Conservation (phyloP, 2,888 invertebrate species). For the Tetragnatha montana region DNA sequence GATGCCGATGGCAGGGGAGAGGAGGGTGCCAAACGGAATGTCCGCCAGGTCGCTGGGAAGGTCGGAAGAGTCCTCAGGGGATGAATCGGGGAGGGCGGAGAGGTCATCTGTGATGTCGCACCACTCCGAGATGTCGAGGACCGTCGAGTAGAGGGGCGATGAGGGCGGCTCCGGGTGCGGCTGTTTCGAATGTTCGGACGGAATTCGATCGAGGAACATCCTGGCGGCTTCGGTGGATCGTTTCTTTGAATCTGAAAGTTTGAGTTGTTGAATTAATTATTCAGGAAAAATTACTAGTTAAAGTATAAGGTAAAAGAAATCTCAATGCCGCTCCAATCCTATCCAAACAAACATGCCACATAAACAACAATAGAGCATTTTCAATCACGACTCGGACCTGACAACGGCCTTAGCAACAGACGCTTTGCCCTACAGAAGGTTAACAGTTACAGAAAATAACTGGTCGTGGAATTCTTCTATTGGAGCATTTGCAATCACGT, state of each 20-base stretch:
- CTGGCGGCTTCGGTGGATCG: neutral
- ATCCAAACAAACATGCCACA: too few relatives aligned
- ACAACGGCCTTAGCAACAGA: too few relatives aligned
- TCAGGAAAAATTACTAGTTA: neutral
- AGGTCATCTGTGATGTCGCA: conserved; percentile 32
- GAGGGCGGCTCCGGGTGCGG: neutral
- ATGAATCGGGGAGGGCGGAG: neutral
- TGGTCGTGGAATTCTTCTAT: too few relatives aligned
- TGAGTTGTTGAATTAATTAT: neutral
- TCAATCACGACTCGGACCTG: too few relatives aligned
- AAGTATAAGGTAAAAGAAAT: too few relatives aligned
- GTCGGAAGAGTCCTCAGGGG: neutral
- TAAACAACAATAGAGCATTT: too few relatives aligned
- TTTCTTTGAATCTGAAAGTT: neutral
- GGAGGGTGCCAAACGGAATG: conserved; percentile 56
- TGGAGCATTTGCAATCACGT: too few relatives aligned
- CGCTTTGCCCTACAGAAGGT: too few relatives aligned
- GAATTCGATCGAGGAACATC: conserved; percentile 48
- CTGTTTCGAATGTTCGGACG: conserved; percentile 11
- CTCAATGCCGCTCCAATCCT: too few relatives aligned
- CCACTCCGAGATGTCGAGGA: conserved; percentile 49
- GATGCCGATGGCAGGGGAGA: conserved; percentile 40
- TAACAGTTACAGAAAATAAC: too few relatives aligned
- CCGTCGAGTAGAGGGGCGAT: conserved; percentile 29
- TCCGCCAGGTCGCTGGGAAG: conserved; percentile 63